Conservation (phyloP, 2,797 vertebrate species). For the Semaprochilodus insignis region DNA sequence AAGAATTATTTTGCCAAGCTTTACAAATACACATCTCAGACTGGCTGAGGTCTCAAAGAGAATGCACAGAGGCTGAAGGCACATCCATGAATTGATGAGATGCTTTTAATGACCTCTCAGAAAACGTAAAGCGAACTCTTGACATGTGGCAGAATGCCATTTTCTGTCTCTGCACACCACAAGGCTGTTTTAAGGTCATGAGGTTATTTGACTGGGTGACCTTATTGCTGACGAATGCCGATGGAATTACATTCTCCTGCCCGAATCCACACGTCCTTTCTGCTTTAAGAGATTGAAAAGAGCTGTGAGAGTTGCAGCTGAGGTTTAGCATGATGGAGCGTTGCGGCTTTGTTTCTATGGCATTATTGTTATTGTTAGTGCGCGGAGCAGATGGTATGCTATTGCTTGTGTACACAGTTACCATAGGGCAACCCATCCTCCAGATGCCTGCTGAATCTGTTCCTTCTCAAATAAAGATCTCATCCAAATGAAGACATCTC, state of each 20-base stretch:
- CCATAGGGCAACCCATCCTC: conserved; percentile 17
- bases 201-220: neutral
- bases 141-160: neutral
- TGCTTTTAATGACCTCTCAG: neutral
- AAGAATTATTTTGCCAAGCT: neutral
- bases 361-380: conserved; percentile 26
- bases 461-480: conserved; percentile 38
- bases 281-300: conserved; percentile 6
- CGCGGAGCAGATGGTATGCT: conserved; percentile 40
- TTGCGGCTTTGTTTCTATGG: conserved; percentile 4
- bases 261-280: neutral
- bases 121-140: neutral
- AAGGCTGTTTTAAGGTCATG: neutral
- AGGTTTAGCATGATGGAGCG: conserved; percentile 3
- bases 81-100: neutral
- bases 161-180: neutral
- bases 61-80: neutral
- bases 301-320: neutral
- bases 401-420: conserved; percentile 44
- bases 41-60: neutral
- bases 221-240: neutral
- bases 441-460: conserved; percentile 38
- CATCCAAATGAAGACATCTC: conserved; percentile 26
- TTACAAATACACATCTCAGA: neutral
- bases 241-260: neutral